Conservation (phyloP, 2,797 vertebrate species). For the Gymnoscopelus microlampas region DNA sequence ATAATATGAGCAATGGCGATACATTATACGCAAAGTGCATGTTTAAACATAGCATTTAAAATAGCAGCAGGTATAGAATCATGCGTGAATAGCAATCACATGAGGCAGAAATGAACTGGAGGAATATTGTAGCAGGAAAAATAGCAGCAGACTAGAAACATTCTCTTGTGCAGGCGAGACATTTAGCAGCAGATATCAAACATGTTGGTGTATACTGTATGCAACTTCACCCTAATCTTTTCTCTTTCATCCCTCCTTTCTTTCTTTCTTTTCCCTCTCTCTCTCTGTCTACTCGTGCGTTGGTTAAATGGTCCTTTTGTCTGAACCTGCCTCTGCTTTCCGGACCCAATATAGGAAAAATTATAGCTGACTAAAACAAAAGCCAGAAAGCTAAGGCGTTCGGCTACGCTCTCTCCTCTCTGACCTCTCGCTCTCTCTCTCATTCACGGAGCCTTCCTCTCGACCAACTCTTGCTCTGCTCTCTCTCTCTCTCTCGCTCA, state of each 20-base stretch:
- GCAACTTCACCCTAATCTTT: constrained; percentile 27
- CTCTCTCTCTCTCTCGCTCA: constrained; percentile 42
- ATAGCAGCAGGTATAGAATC: too few relatives aligned
- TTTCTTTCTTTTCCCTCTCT: constrained; percentile 1
- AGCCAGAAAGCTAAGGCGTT: constrained; percentile 54
- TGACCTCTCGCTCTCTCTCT: constrained; percentile 41
- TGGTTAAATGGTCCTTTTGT: constrained; percentile 59
- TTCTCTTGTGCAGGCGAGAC: too few relatives aligned
- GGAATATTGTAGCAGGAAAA: too few relatives aligned
- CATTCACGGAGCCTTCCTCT: neutral
- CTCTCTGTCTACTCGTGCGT: constrained; percentile 12
- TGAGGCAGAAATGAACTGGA: too few relatives aligned
- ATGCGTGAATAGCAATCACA: too few relatives aligned
- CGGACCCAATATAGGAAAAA: constrained; percentile 60
- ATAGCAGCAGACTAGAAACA: too few relatives aligned
- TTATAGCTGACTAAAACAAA: constrained; percentile 61
- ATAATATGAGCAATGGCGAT: too few relatives aligned
- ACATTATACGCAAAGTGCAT: too few relatives aligned
- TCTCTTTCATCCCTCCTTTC: constrained; percentile 35
- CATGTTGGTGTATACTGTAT: too few relatives aligned
- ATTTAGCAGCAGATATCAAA: too few relatives aligned
- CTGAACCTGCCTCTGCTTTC: constrained; percentile 59
- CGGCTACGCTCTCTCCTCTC: constrained; percentile 66
- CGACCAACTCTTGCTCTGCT: neutral
- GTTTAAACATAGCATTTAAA: too few relatives aligned